These are phyloP conservation scores for Ciconia maguari DNA, from an alignment of 2,113 vertebrate genomes.

Conservation along the genomic window DNA sequence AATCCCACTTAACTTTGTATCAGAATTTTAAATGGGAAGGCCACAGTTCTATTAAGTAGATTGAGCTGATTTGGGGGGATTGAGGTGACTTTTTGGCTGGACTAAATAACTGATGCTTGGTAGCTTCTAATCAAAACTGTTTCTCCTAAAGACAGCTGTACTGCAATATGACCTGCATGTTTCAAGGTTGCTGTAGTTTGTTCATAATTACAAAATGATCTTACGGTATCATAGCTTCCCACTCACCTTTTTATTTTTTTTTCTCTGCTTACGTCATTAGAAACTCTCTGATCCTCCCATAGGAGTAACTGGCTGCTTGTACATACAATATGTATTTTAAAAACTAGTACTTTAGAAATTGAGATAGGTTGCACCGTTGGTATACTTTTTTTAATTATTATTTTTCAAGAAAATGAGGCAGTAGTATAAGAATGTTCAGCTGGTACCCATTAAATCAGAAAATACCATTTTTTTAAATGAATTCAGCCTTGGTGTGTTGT, in stretches of 20 bases:
- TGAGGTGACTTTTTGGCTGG: background rate
- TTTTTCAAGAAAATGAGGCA: background rate
- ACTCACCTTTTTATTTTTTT: constrained; percentile 68
- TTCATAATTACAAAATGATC: constrained; percentile 71
- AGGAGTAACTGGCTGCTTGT: constrained; percentile 59
- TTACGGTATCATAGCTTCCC: constrained; percentile 73
- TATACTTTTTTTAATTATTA: background rate
- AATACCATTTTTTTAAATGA: background rate
- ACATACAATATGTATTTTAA: background rate
- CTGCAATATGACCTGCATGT: constrained; percentile 32
- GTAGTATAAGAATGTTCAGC: background rate
- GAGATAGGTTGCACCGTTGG: background rate
- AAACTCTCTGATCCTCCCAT: constrained; percentile 71
- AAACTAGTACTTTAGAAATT: background rate
- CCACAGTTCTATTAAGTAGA: background rate
- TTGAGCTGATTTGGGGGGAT: background rate
- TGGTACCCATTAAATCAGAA: background rate
- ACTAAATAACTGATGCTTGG: constrained; percentile 26
- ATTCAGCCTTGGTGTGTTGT: background rate
- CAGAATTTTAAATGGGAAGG: background rate
- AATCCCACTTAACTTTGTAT: background rate
- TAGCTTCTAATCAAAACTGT: constrained; percentile 2
- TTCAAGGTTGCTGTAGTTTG: constrained; percentile 77
- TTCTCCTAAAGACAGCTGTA: constrained; percentile 41
- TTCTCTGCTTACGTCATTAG: constrained; percentile 82